Conservation (phyloP, 1,140 invertebrate species). For the Nasonia giraulti region DNA sequence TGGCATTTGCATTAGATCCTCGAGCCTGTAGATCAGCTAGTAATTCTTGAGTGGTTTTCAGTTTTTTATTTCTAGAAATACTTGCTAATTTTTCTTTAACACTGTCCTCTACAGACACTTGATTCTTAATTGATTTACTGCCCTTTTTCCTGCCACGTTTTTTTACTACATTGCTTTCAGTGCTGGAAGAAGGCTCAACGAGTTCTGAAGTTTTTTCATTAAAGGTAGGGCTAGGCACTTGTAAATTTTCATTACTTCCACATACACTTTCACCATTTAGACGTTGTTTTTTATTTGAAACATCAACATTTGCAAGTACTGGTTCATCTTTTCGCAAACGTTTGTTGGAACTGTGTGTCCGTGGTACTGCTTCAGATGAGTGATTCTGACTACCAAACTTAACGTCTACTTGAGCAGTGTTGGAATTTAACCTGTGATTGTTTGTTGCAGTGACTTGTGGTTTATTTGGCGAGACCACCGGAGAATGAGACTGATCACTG, state of each 20-base stretch:
- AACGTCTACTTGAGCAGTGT: conserved; percentile 54
- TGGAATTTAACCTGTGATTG: conserved; percentile 65
- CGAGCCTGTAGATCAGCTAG: conserved; percentile 85
- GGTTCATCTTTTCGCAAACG: conserved; percentile 76
- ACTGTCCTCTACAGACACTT: conserved; percentile 74
- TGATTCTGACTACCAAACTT: conserved; percentile 65
- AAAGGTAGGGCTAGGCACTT: conserved; percentile 72
- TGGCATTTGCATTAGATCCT: conserved; percentile 68
- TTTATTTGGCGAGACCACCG: conserved; percentile 65
- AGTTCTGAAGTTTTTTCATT: conserved; percentile 53
- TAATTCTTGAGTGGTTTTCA: conserved; percentile 90
- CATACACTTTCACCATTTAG: conserved; percentile 70
- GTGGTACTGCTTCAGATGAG: conserved; percentile 73
- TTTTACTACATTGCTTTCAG: conserved; percentile 71
- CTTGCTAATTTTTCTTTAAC: conserved; percentile 80
- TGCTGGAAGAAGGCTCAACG: conserved; percentile 58
- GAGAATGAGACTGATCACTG: conserved; percentile 70
- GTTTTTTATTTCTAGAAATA: conserved; percentile 80
- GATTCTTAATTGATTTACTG: conserved; percentile 78
- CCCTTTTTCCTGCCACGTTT: conserved; percentile 83
- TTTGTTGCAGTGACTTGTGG: conserved; percentile 58
- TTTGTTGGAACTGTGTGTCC: conserved; percentile 79
- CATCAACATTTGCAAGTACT: conserved; percentile 45
- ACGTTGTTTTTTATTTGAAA: conserved; percentile 63
- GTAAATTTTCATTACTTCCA: conserved; percentile 66